Base-by-base conservation (phyloP, 2,888 invertebrate genomes). In the Philopedon plagiatum region DNA sequence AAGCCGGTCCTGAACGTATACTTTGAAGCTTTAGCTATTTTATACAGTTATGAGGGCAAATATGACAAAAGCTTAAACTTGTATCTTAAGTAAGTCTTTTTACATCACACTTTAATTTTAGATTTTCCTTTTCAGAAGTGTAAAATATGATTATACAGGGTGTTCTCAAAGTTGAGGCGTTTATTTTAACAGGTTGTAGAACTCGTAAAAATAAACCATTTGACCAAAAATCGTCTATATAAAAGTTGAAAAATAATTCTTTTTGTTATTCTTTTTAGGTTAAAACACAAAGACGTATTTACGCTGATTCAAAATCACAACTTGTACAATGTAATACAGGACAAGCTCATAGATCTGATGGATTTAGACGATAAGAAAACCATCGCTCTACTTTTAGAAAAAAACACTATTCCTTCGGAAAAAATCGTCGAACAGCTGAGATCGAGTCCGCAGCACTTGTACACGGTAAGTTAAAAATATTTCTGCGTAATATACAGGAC, bases 61-160 rank as follows among this genome's bases (percentile, higher is more conserved):
- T 97, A 95, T 85, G 97, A 97, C 83, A 96, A 95, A 86, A 96
- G 98, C 0, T 86, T 98, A 63, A 92, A 93, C 18, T 94, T 97
- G 87, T 98, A 97, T 85, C 88, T 98, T 51, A 95, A 93, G 91
- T 92, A 83, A 87, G 88, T 84, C 21, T 1, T 44, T 44, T 18
- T 21, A 8, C 5, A 11, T 37, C 9, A 21, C 19, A 9, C 7
- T 26, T 5, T n/a, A n/a, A n/a, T n/a, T n/a, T n/a, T n/a, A n/a
- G n/a, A n/a, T n/a, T n/a, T n/a, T n/a, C n/a, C n/a, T n/a, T n/a
- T n/a, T n/a, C n/a, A 23, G 23, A 46, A 21, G n/a, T 29, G 8
- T 29, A 5, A 29, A 29, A 29, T 5, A 29, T 5, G n/a, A n/a
- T n/a, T n/a, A n/a, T n/a, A n/a, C n/a, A n/a, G n/a, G n/a, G n/a